Evolutionary conservation across 2,113 vertebrate species (phyloP).

Genomic region (Romanogobio albipinnatus): DNA sequence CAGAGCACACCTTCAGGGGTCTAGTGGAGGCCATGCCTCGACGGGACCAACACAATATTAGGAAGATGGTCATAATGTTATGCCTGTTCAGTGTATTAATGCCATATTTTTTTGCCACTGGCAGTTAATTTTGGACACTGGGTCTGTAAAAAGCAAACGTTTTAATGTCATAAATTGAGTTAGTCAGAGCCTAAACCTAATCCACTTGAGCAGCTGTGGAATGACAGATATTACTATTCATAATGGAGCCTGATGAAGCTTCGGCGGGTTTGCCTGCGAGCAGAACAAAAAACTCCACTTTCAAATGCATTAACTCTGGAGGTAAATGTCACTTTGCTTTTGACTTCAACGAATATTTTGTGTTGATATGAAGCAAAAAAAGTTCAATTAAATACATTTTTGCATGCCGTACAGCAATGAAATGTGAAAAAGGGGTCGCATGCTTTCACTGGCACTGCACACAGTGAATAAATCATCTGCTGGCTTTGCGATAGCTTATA

Average conservation of each 20-base stretch:
- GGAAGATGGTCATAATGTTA: too few relatives aligned
- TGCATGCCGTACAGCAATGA: neutral
- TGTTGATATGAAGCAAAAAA: neutral
- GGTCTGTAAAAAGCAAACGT: neutral
- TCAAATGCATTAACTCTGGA: neutral
- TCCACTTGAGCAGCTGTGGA: neutral
- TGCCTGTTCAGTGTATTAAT: too few relatives aligned
- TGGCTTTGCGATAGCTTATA: neutral
- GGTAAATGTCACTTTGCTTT: conserved; percentile 15
- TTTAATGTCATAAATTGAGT: neutral
- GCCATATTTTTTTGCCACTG: neutral
- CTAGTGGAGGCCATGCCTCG: too few relatives aligned
- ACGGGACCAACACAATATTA: too few relatives aligned
- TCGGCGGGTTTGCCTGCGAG: neutral
- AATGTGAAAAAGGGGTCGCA: neutral
- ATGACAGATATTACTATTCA: conserved; percentile 30
- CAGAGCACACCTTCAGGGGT: too few relatives aligned
- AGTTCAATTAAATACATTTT: conserved; percentile 3
- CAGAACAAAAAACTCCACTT: conserved; percentile 2
- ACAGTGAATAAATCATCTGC: neutral
- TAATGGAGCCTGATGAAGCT: conserved; percentile 22
- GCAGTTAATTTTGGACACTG: neutral
- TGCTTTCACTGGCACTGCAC: neutral
- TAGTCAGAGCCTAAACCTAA: neutral
- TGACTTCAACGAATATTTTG: neutral